Base-by-base conservation (phyloP, 2,797 vertebrate genomes). In the Sebastes dallii region DNA sequence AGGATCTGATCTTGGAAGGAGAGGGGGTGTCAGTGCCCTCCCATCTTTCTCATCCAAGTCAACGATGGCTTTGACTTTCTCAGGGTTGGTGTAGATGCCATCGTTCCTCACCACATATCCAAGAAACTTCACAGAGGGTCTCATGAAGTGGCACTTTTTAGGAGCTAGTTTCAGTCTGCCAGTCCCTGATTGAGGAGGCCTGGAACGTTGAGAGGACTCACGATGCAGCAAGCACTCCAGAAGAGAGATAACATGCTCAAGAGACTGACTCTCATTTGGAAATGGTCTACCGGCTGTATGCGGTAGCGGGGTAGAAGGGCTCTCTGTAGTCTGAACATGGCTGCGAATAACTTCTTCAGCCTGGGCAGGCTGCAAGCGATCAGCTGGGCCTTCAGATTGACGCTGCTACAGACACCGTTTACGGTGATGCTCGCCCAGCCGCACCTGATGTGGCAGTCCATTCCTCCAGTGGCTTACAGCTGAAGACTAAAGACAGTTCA, bases 61-160 rank as follows among this genome's bases (percentile, higher is more conserved):
- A 10, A 39, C 59, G 29, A 84, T 82, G 2, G 69, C 82, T 7
- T 24, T 36, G 2, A 86, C 69, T 13, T 89, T 88, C 7, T 76
- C 77, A 1, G 74, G 77, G 6, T 89, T 72, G 2, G 76, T 76
- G 0, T 46, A 30, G 2, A 85, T 65, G 3, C 83, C 82, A 1
- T 66, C 65, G 1, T 58, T 71, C 0, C 9, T 36, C 1, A 84
- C 72, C 22, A 88, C 59, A 32, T 83, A 73, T 1, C 78, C 76
- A 13, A 88, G 42, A 14, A 83, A 83, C 29, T 42, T 83, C 25
- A 86, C 78, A 3, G 84, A 80, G 1, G 36, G 6, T 3, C 39
- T 27, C 16, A 86, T 29, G 52, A 86, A 80, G 13, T 80, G 58
- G 4, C 75, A 86, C 29, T 79, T 84, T 25, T 75, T 83, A 0